Base-by-base conservation (phyloP, 2,888 invertebrate genomes). In the Cryptocephalus primarius region DNA sequence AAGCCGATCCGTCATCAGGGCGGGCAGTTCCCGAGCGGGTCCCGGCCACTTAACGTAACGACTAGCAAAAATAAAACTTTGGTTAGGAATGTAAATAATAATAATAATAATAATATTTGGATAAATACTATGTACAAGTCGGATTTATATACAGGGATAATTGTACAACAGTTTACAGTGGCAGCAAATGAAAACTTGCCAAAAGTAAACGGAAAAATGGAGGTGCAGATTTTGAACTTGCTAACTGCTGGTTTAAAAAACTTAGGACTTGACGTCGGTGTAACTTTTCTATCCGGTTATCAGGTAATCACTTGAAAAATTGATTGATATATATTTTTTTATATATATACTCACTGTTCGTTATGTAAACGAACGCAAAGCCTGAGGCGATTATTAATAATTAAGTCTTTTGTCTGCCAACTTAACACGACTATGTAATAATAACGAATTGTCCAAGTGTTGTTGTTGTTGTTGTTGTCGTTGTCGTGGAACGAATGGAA, bases 171-270 rank as follows among this genome's bases (percentile, higher is more conserved):
- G 69, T 69, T 68, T 69, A 70, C 69, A 69, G 64, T 60, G 66
- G 65, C 64, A 55, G 53, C 54, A 58, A 57, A 57, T 52, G 56
- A 56, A 55, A 60, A 54, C 55, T 61, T 61, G 63, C 62, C 61
- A 53, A 56, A 60, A 57, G 54, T 57, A 61, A 62, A 63, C 60
- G 52, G 55, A 61, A 55, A 55, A 51, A 22, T 22, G 22, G 22
- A 46, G 53, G 63, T 69, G 69, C 69, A 69, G 69, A 69, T 70
- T 68, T 65, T 67, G 62, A 66, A 68, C 69, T 70, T 70, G 69
- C 64, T 66, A 65, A 68, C 67, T 69, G 69, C 66, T 69, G 68
- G 67, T 65, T 66, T 55, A 52, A 61, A 63, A 65, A 65, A 66
- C 60, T 60, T 60, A 66, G 63, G 62, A 66, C 64, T 67, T 66